Evolutionary conservation across 2,888 invertebrate species (phyloP).

Genomic region (Zootermopsis nevadensis): DNA sequence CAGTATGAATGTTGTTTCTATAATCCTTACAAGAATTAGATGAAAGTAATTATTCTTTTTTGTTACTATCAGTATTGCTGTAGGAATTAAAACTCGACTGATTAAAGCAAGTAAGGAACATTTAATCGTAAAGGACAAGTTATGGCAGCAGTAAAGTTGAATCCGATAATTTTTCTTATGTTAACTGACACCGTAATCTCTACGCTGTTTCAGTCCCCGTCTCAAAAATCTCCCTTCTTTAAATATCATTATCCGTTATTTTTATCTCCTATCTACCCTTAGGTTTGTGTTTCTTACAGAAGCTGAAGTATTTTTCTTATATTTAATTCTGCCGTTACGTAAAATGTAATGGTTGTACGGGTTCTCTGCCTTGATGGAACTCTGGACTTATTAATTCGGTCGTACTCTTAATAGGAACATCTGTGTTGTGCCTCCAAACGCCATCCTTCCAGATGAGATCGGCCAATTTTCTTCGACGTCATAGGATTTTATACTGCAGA

Average conservation of each 20-base stretch:
- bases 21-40: neutral
- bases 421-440: neutral
- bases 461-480: conserved; percentile 10
- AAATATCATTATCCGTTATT: neutral
- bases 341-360: neutral
- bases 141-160: neutral
- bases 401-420: neutral
- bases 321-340: neutral
- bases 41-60: neutral
- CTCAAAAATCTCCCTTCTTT: neutral
- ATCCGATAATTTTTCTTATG: conserved; percentile 2
- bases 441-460: neutral
- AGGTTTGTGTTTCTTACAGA: too few species aligned
- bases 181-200: neutral
- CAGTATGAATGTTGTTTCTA: neutral
- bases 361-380: neutral
- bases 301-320: neutral
- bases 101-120: neutral
- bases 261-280: neutral
- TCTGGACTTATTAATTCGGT: neutral
- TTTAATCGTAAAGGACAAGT: neutral
- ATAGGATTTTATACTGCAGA: neutral
- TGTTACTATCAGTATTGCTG: neutral
- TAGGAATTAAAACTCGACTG: neutral
- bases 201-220: neutral